phyloP scores from a whole-genome alignment of 2,797 vertebrate genomes.

The Acrocephalus scirpaceus region DNA sequence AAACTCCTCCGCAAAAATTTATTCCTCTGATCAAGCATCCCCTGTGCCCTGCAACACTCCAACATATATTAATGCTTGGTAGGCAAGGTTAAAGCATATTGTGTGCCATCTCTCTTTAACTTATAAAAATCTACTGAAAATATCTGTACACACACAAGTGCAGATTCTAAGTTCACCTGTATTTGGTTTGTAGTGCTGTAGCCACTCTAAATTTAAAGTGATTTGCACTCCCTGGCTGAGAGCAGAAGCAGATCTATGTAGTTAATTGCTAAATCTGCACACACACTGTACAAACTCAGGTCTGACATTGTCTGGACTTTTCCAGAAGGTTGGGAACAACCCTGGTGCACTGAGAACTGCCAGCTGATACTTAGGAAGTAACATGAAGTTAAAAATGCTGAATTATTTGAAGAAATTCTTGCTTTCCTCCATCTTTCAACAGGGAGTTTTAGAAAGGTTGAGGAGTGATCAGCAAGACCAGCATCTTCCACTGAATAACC shows the following conservation, averaged over 20 bases:
- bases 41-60: background rate
- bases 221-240: background rate
- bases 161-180: background rate
- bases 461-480: background rate
- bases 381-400: background rate
- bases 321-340: background rate
- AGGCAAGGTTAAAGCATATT: background rate
- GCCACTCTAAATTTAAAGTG: background rate
- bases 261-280: background rate
- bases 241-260: background rate
- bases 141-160: background rate
- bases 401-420: background rate
- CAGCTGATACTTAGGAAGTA: background rate
- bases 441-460: constrained; percentile 28
- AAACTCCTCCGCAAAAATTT: background rate
- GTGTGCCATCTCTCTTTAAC: background rate
- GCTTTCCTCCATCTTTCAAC: background rate
- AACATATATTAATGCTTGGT: background rate
- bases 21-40: background rate
- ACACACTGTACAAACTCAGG: background rate
- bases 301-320: background rate
- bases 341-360: background rate
- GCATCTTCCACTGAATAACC: background rate
- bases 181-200: background rate
- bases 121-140: background rate